Conservation (phyloP, 1,140 invertebrate species). For the Oreohelix idahoensis region DNA sequence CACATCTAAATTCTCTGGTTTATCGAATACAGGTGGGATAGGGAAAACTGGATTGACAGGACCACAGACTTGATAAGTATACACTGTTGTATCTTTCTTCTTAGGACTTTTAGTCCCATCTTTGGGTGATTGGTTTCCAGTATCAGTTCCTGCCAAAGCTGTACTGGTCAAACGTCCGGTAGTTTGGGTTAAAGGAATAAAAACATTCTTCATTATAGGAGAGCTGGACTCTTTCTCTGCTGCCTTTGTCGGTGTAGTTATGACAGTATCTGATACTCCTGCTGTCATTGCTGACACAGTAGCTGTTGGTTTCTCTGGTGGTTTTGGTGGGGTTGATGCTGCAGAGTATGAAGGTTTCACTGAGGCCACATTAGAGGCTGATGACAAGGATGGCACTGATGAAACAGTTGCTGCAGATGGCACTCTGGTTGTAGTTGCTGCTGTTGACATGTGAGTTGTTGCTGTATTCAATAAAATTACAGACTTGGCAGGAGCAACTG, state of each 20-base stretch:
- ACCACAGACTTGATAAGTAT: conserved; percentile 23
- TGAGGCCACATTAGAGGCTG: not conserved
- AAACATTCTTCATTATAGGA: not conserved
- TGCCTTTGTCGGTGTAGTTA: not conserved
- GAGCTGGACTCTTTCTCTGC: not conserved
- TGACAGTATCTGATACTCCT: conserved; percentile 19
- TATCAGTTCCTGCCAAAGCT: not conserved
- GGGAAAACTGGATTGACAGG: conserved; percentile 30
- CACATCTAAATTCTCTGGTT: not conserved
- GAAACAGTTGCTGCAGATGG: not conserved
- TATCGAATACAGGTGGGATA: conserved; percentile 18
- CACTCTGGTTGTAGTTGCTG: not conserved
- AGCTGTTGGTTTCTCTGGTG: conserved; percentile 33
- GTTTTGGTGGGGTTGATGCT: conserved; percentile 1
- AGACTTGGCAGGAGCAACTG: not conserved
- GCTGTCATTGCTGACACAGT: conserved; percentile 39
- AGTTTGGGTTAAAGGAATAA: conserved; percentile 8
- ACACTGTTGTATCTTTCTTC: not conserved
- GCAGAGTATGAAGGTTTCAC: conserved; percentile 14
- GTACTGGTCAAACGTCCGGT: conserved; percentile 31
- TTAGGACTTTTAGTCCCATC: not conserved
- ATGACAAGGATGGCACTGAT: not conserved
- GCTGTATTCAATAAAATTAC: not conserved
- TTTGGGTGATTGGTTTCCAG: not conserved
- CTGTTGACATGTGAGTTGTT: not conserved